These are phyloP conservation scores for Hoplodrina ambigua DNA, from an alignment of 2,888 invertebrate genomes.

Conservation along the genomic window DNA sequence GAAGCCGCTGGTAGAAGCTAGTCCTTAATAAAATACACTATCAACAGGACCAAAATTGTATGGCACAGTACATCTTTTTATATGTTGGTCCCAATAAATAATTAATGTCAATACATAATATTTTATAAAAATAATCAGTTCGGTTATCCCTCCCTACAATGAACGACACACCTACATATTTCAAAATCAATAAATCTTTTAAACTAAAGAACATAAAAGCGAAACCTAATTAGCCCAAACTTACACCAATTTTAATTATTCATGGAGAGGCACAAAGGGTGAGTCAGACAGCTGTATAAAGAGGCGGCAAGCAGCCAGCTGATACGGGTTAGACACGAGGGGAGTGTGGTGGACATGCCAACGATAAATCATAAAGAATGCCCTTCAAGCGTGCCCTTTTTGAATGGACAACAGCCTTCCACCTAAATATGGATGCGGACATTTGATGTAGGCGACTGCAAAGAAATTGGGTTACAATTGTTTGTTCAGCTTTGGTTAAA, in stretches of 20 bases:
- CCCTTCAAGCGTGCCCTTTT: constrained; percentile 44
- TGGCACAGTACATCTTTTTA: no score
- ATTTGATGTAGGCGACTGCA: constrained; percentile 14
- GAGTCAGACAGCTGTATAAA: constrained; percentile 42
- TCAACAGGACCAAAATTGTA: no score
- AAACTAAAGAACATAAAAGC: constrained; percentile 14
- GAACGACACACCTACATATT: background rate
- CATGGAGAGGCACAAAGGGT: constrained; percentile 39
- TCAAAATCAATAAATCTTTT: constrained; percentile 23
- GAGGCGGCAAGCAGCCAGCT: constrained; percentile 34
- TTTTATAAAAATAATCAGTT: no score
- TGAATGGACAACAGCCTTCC: constrained; percentile 11
- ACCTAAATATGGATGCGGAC: constrained; percentile 19
- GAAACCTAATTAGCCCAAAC: constrained; percentile 49
- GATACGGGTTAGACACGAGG: constrained; percentile 59
- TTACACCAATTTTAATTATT: constrained; percentile 57
- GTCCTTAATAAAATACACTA: no score
- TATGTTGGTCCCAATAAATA: no score
- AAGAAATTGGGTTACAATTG: constrained; percentile 18
- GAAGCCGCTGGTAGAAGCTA: no score
- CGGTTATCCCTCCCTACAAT: background rate
- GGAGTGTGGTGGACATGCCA: constrained; percentile 55
- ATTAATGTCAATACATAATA: no score
- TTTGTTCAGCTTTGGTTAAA: constrained; percentile 20
- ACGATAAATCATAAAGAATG: constrained; percentile 66